A percentile compares a stretch with the other conserved stretches of the same genome.
Conservation (phyloP, 2,888 invertebrate species). For the Catocala sponsa region DNA sequence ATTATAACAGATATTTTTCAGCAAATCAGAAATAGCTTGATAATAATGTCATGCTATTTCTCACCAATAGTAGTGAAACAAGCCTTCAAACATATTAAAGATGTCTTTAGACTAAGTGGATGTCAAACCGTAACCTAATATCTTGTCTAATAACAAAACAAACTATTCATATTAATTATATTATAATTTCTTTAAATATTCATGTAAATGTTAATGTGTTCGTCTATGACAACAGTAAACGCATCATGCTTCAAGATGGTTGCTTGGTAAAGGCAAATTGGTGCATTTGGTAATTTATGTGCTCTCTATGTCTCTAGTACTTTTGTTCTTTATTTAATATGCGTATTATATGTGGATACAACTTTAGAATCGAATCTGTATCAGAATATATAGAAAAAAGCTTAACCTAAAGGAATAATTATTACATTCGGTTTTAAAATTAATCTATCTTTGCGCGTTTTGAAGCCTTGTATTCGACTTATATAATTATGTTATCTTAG, state of each 20-base stretch:
- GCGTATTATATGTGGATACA: constrained; percentile 48
- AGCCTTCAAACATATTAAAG: too few species aligned
- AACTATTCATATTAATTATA: background rate
- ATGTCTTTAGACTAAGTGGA: too few species aligned
- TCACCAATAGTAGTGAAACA: too few species aligned
- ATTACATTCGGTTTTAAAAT: too few species aligned
- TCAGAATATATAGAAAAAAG: too few species aligned
- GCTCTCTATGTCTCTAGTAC: constrained; percentile 57
- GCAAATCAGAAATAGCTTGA: too few species aligned
- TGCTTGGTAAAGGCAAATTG: constrained; percentile 74
- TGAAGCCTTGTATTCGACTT: background rate
- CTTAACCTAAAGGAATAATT: too few species aligned
- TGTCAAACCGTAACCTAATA: background rate
- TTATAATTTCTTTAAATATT: background rate
- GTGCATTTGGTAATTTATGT: constrained; percentile 76
- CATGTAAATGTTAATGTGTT: constrained; percentile 42
- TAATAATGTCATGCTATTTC: too few species aligned
- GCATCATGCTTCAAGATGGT: constrained; percentile 75
- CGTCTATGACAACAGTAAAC: constrained; percentile 61
- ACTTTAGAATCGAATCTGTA: constrained; percentile 2
- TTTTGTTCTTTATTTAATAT: constrained; percentile 50
- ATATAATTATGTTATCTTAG: too few species aligned
- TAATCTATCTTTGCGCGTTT: background rate
- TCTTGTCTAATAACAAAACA: constrained; percentile 35
- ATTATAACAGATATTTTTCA: too few species aligned